Conservation (phyloP, 2,113 vertebrate species). For the Stegostoma tigrinum region DNA sequence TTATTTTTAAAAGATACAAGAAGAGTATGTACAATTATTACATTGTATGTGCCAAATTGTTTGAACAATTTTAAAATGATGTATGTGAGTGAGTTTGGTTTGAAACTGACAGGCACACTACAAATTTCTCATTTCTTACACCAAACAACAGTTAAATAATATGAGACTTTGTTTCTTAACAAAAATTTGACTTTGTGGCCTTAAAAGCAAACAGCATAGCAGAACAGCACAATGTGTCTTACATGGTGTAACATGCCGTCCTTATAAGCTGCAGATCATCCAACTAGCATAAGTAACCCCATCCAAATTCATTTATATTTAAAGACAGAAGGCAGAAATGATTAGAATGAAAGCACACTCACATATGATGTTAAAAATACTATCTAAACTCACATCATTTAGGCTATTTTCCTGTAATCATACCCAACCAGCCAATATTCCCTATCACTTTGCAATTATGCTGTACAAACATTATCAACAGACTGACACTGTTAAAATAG, state of each 20-base stretch:
- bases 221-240: not conserved
- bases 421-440: not conserved
- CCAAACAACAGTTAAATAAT: not conserved
- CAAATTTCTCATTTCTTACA: not conserved
- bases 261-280: not conserved
- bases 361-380: not conserved
- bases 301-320: not conserved
- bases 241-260: not conserved
- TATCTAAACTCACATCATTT: not conserved
- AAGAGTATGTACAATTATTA: not conserved
- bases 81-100: not conserved
- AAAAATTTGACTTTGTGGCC: not conserved
- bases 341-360: not conserved
- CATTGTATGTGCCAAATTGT: not conserved
- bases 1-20: not conserved
- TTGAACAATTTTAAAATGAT: not conserved
- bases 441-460: not conserved
- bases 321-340: not conserved
- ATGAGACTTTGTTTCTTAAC: constrained; percentile 14
- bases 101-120: not conserved
- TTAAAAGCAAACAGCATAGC: not conserved
- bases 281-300: not conserved
- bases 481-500: not conserved
- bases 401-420: not conserved
- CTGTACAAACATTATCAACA: not conserved